Evolutionary conservation across 2,113 vertebrate species (phyloP), one percentile per base, ranked within the genome.

Genomic region (Tinamus guttatus): DNA sequence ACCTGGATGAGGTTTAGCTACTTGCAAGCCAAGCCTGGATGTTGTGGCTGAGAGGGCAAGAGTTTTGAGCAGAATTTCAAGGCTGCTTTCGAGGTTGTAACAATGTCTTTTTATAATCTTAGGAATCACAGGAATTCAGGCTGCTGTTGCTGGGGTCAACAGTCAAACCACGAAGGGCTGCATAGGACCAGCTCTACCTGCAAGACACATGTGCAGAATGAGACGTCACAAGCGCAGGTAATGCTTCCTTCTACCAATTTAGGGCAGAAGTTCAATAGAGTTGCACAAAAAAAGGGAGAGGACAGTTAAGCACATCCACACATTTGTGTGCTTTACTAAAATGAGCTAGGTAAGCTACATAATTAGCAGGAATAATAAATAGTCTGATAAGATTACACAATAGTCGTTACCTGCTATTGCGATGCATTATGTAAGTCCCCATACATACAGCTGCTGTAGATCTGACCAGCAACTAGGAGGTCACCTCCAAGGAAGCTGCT

Each of bases 361-460:
- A 51, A 24, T 13, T 4, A 71, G n/a, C 28, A 34, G 2, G 20
- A 6, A 20, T 22, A 56, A 68, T 8, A 80, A 80, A 69, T 43
- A 83, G 68, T 77, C 7, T 34, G 20, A 30, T 9, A 0, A 17
- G 34, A 67, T 71, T 54, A 51, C 30, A 60, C 1, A 2, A 25
- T 86, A 9, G 47, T 25, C 11, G 7, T 2, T 51, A 34, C 13
- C 34, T 8, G 4, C 12, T 2, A 1, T 3, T 13, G 47, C 7
- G 27, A 62, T 0, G 45, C 38, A 12, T 0, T 5, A 30, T 18
- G 6, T 28, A 52, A 51, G 5, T 13, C n/a, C 11, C 32, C 71
- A 19, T 3, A 32, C 16, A 6, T 0, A 24, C 4, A 47, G 16
- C 25, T 5, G 24, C 74, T 36, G 7, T 0, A 27, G 75, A n/a